Conservation (phyloP, 2,888 invertebrate genomes). For the Hofmannophila pseudospretella region DNA sequence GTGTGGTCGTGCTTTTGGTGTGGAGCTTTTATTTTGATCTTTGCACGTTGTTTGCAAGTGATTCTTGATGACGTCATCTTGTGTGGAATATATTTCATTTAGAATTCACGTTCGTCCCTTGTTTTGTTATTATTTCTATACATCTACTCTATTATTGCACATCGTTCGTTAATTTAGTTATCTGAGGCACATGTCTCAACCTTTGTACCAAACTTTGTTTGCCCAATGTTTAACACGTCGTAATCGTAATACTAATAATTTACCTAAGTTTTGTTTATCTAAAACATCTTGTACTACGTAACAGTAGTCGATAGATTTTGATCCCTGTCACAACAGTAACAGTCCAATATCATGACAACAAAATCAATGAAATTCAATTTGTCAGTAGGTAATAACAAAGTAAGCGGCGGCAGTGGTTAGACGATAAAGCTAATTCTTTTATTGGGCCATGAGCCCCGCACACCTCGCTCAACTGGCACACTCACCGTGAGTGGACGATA, state of each 20-base stretch:
- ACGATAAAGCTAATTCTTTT: slow-evolving; percentile 8
- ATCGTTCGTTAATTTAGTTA: too few species aligned
- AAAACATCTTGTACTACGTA: too few species aligned
- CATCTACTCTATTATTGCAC: too few species aligned
- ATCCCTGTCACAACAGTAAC: too few species aligned
- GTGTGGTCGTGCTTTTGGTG: slow-evolving; percentile 10
- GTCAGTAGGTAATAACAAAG: slow-evolving; percentile 1
- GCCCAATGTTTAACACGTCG: too few species aligned
- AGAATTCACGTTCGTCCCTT: too few species aligned
- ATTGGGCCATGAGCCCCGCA: slow-evolving; percentile 6
- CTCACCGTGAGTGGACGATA: slow-evolving; percentile 1
- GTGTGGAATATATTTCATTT: background rate
- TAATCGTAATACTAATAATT: too few species aligned
- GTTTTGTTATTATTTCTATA: too few species aligned
- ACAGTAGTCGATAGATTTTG: too few species aligned
- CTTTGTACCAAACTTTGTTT: too few species aligned
- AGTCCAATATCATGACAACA: background rate
- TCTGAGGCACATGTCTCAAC: too few species aligned
- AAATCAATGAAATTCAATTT: slow-evolving; percentile 5
- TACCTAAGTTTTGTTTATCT: too few species aligned
- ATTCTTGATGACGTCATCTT: slow-evolving; percentile 6
- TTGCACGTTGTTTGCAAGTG: background rate
- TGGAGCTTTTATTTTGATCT: slow-evolving; percentile 1
- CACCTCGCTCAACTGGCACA: background rate
- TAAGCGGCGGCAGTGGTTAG: slow-evolving; percentile 1